phyloP scores from a whole-genome alignment of 2,113 vertebrate genomes.

The Otus sunia region DNA sequence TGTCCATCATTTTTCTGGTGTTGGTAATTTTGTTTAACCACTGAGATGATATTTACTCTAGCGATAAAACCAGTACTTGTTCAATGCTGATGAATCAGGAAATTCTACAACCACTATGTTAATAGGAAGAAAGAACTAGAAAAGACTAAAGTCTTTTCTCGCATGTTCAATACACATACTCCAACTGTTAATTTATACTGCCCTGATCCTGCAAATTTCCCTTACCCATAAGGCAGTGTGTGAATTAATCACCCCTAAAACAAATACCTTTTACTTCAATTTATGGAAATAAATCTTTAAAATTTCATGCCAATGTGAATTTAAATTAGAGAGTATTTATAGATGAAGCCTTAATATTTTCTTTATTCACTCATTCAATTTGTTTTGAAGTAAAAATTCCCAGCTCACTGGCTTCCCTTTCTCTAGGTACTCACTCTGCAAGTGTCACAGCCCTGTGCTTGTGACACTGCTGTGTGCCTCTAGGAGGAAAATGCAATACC shows the following conservation, averaged over 20 bases:
- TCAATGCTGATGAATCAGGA: not conserved
- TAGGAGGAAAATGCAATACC: not conserved
- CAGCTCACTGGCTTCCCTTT: not conserved
- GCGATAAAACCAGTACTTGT: not conserved
- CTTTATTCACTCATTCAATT: constrained; percentile 15
- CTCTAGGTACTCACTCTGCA: not conserved
- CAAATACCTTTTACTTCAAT: constrained; percentile 40
- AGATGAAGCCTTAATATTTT: constrained; percentile 23
- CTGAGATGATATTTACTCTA: not conserved
- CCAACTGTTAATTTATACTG: not conserved
- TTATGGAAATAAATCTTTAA: constrained; percentile 52
- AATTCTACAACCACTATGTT: not conserved
- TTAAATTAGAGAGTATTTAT: constrained; percentile 28
- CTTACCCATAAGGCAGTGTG: constrained; percentile 12
- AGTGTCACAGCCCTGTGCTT: not conserved
- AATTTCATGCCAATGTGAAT: constrained; percentile 14
- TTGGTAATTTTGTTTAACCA: not conserved
- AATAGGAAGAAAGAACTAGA: not conserved
- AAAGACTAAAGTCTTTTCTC: not conserved
- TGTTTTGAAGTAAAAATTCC: constrained; percentile 22
- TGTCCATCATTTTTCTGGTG: not conserved
- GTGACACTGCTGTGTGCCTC: not conserved
- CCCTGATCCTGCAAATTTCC: constrained; percentile 7
- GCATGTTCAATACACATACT: not conserved
- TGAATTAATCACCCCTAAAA: constrained; percentile 37